Evolutionary conservation across 2,113 vertebrate genomes (phyloP).

Genomic region (Chionis minor): DNA sequence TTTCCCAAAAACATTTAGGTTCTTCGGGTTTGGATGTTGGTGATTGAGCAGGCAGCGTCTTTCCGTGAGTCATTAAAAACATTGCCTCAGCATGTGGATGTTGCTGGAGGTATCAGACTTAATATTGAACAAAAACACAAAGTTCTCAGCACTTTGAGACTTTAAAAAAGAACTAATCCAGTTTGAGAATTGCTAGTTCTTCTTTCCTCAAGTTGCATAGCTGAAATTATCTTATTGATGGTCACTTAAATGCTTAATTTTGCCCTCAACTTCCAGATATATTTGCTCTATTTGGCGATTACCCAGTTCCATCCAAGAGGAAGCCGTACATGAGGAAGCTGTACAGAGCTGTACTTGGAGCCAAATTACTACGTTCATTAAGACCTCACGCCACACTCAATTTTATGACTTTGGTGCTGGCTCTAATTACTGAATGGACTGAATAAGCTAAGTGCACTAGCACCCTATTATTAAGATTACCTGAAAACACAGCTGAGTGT

Average conservation of each 20-base stretch:
- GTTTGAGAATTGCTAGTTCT: neutral
- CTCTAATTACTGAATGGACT: slow-evolving; percentile 8
- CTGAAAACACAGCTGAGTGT: slow-evolving; percentile 11
- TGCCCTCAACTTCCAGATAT: neutral
- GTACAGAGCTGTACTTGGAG: neutral
- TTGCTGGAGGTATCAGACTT: neutral
- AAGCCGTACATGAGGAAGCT: neutral
- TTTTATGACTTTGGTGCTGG: neutral
- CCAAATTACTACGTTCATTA: neutral
- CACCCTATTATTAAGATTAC: slow-evolving; percentile 35
- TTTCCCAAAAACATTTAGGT: neutral
- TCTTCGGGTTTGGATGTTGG: neutral
- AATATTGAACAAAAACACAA: neutral
- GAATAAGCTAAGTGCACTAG: slow-evolving; percentile 34
- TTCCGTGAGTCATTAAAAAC: neutral
- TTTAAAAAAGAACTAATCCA: neutral
- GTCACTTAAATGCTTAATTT: neutral
- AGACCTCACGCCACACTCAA: neutral
- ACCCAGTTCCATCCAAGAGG: neutral
- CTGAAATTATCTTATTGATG: neutral
- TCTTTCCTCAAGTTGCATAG: neutral
- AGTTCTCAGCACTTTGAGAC: neutral
- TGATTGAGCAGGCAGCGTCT: neutral
- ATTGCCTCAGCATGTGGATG: neutral
- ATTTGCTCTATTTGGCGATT: neutral